These are phyloP conservation scores for Salvelinus namaycush DNA, from an alignment of 2,113 vertebrate species.

Conservation along the genomic window DNA sequence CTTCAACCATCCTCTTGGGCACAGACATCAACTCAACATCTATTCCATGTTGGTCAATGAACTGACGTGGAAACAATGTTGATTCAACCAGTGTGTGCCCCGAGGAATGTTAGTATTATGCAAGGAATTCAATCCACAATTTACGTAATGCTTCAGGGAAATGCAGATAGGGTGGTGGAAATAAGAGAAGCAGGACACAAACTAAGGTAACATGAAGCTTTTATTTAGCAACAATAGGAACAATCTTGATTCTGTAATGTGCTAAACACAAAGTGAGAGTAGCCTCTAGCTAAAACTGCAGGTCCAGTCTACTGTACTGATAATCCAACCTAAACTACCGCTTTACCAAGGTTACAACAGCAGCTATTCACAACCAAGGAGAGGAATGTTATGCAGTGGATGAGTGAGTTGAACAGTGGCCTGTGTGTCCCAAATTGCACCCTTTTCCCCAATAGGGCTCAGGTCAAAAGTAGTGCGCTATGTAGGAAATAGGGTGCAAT, in stretches of 20 bases:
- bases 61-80: no score
- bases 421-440: no score
- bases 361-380: slow-evolving; percentile 39
- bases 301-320: not conserved
- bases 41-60: no score
- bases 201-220: slow-evolving; percentile 45
- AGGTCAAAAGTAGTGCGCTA: not conserved
- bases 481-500: not conserved
- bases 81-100: no score
- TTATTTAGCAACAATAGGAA: slow-evolving; percentile 76
- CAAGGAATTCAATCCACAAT: not conserved
- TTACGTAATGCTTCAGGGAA: not conserved
- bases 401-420: not conserved
- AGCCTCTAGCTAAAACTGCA: not conserved
- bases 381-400: slow-evolving; percentile 27
- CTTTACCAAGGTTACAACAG: slow-evolving; percentile 5
- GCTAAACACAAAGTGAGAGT: slow-evolving; percentile 20
- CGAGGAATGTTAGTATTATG: not conserved
- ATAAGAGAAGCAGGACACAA: slow-evolving; percentile 3
- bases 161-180: not conserved
- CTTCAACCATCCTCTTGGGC: no score
- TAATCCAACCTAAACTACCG: not conserved
- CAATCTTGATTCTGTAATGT: slow-evolving; percentile 42
- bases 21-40: no score
- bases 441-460: no score